Percentiles rank a stretch among this genome's conserved stretches.
Conservation (phyloP, 2,113 vertebrate species). For the Microtus ochrogaster region DNA sequence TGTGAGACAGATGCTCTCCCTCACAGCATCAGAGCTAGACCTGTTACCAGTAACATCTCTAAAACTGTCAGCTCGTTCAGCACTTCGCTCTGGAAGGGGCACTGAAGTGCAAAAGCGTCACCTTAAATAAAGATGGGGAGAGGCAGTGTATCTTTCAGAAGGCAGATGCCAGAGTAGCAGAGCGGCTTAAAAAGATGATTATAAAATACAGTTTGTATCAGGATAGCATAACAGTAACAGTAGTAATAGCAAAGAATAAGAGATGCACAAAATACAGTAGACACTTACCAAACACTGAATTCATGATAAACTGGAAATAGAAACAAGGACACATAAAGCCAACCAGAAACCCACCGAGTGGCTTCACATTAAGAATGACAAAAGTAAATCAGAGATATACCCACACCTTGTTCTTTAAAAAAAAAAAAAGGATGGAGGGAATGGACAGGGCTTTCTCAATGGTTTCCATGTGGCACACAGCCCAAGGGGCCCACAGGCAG, state of each 20-base stretch:
- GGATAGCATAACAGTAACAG: conserved; percentile 71
- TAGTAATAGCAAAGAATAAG: conserved; percentile 76
- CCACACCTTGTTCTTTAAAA: conserved; percentile 58
- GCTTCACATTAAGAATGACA: conserved; percentile 81
- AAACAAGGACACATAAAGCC: conserved; percentile 84
- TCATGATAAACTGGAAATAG: conserved; percentile 85
- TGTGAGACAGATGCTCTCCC: conserved; percentile 33
- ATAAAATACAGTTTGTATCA: conserved; percentile 73
- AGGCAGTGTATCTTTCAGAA: conserved; percentile 76
- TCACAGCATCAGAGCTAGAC: conserved; percentile 58
- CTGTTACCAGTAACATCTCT: conserved; percentile 62
- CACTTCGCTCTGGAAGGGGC: conserved; percentile 64
- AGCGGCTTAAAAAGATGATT: conserved; percentile 78
- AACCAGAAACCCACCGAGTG: conserved; percentile 77
- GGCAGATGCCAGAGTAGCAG: conserved; percentile 79
- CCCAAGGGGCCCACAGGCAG: conserved; percentile 6
- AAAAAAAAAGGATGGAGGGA: conserved; percentile 38
- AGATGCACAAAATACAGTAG: conserved; percentile 80
- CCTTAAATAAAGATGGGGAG: conserved; percentile 80
- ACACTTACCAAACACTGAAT: conserved; percentile 84
- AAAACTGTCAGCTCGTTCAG: conserved; percentile 25
- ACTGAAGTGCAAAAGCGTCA: conserved; percentile 75
- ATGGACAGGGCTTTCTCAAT: conserved; percentile 44
- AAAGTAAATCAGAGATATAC: conserved; percentile 69
- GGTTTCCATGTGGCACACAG: conserved; percentile 33